Evolutionary conservation across 2,797 vertebrate species (phyloP), one percentile per base, ranked within the genome.

Genomic region (Protonibea diacanthus): DNA sequence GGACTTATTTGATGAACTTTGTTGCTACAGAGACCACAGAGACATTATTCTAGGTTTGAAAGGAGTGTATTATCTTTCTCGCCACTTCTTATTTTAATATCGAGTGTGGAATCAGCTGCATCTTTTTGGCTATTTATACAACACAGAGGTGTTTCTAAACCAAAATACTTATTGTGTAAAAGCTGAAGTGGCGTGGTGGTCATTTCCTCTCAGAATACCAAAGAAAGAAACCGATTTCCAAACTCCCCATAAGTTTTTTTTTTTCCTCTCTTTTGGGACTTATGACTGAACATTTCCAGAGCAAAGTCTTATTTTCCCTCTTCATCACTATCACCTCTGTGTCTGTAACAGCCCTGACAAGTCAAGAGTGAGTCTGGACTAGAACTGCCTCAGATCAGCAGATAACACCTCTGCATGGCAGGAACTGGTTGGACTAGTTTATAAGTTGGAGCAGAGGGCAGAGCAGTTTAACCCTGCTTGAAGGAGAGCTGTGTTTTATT

Each of bases 371-470:
- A 84, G 87, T 89, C 83, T 83, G 67, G 83, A 89, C 87, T 89
- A 61, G 85, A 91, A 75, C 81, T 64, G 85, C 56, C 81, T 88
- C 83, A 91, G 92, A 94, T 94, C 82, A 78, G 83, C 64, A 90
- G 93, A 94, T 93, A 94, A 90, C 87, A 83, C 83, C 84, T 86
- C 85, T 52, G 85, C 82, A 79, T 75, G 51, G 27, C 85, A 87
- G 85, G 83, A 95, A 96, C 95, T 92, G 94, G 95, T 96, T 91
- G 90, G 91, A 95, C 95, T 88, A 85, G 95, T 96, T 94, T 87
- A 81, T 76, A 89, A 90, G 87, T 88, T 84, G 86, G 88, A 91
- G 90, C 86, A 92, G 88, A 93, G 92, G 94, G 94, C 91, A 94
- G 91, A 91, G 90, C 87, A 88, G 88, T 93, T 92, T 88, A 91